Conservation (phyloP, 2,797 vertebrate species). For the Diceros bicornis region DNA sequence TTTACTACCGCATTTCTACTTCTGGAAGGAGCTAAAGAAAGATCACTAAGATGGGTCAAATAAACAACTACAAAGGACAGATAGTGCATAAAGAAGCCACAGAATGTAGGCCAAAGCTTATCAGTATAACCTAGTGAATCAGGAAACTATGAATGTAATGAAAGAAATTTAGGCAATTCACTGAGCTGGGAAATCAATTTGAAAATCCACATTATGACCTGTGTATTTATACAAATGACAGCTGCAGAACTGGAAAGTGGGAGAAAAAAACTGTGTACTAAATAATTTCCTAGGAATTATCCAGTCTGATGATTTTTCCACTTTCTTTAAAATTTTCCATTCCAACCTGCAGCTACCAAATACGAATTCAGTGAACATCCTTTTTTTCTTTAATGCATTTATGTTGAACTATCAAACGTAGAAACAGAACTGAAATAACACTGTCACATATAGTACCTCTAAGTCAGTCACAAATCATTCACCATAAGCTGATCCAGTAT, state of each 20-base stretch:
- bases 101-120: conserved; percentile 65
- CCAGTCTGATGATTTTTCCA: conserved; percentile 27
- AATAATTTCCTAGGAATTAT: conserved; percentile 49
- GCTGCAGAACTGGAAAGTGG: background rate
- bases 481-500: background rate
- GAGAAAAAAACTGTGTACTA: background rate
- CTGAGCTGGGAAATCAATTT: conserved; percentile 6
- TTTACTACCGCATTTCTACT: conserved; percentile 42
- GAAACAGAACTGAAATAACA: conserved; percentile 2
- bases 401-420: conserved; percentile 41
- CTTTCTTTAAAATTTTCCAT: conserved; percentile 65
- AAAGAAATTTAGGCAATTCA: conserved; percentile 46
- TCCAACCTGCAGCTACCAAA: background rate
- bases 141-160: conserved; percentile 27
- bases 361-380: conserved; percentile 36
- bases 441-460: background rate
- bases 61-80: background rate
- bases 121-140: conserved; percentile 38
- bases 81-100: conserved; percentile 16
- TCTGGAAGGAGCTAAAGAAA: conserved; percentile 12
- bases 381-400: conserved; percentile 11
- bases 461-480: background rate
- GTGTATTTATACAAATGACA: conserved; percentile 3
- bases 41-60: conserved; percentile 29
- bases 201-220: background rate